Percentiles rank a stretch among this genome's conserved stretches.
Conservation (phyloP, 2,888 invertebrate genomes). For the Diogma glabrata region DNA sequence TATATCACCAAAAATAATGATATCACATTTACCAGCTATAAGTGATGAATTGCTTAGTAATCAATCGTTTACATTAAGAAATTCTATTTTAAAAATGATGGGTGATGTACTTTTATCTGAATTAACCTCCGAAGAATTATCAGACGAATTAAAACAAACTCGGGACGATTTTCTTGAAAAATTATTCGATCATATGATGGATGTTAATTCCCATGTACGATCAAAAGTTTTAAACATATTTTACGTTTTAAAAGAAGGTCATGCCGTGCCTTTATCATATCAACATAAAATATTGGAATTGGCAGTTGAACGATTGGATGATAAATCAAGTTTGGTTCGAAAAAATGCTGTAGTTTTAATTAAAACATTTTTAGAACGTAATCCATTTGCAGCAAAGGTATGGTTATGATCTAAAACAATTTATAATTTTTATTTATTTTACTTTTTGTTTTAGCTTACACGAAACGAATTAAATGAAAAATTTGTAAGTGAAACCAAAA, state of each 20-base stretch:
- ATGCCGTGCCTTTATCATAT: constrained; percentile 62
- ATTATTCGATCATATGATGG: constrained; percentile 71
- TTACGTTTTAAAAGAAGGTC: constrained; percentile 64
- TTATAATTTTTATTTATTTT: constrained; percentile 13
- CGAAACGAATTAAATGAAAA: constrained; percentile 49
- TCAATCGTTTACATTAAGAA: constrained; percentile 48
- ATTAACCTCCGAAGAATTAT: constrained; percentile 59
- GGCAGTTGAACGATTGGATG: constrained; percentile 59
- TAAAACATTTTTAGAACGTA: constrained; percentile 64
- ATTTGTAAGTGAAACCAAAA: constrained; percentile 36
- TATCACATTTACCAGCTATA: constrained; percentile 32
- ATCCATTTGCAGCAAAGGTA: constrained; percentile 73
- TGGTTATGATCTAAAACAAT: too few species aligned
- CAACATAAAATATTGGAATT: constrained; percentile 56
- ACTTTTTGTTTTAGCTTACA: constrained; percentile 20
- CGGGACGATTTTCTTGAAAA: constrained; percentile 71
- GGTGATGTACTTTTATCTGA: constrained; percentile 63
- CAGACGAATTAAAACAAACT: constrained; percentile 50
- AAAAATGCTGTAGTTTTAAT: constrained; percentile 55
- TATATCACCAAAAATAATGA: constrained; percentile 31
- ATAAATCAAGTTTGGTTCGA: constrained; percentile 73
- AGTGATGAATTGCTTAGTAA: constrained; percentile 31
- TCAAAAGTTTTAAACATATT: constrained; percentile 76
- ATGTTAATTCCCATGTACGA: constrained; percentile 74
- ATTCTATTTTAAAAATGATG: constrained; percentile 72